Evolutionary conservation across 1,140 invertebrate genomes (phyloP).

Genomic region (Musca vetustissima): DNA sequence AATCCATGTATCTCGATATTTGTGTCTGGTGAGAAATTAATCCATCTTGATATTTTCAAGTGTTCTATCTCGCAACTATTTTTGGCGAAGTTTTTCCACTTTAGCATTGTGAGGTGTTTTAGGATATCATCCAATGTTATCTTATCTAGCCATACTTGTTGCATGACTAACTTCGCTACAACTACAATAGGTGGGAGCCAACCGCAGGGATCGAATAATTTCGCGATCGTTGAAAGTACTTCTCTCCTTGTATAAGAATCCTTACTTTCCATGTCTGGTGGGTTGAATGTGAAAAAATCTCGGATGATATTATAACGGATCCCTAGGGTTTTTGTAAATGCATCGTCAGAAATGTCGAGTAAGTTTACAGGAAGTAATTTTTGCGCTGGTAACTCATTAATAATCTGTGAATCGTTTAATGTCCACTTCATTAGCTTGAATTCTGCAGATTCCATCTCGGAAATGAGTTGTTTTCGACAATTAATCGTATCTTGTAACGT

Average conservation of each 20-base stretch:
- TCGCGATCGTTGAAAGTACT: not conserved
- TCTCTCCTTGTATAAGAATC: conserved; percentile 14
- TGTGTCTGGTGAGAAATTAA: conserved; percentile 5
- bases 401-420: no score
- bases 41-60: conserved; percentile 33
- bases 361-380: not conserved
- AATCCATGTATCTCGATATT: conserved; percentile 40
- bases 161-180: not conserved
- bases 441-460: no score
- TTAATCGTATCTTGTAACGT: no score
- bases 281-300: no score
- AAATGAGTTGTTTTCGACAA: no score
- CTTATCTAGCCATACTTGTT: conserved; percentile 16
- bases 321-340: not conserved
- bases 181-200: not conserved
- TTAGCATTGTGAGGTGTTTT: conserved; percentile 29
- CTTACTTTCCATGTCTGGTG: not conserved
- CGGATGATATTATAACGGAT: not conserved
- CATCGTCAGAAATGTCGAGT: not conserved
- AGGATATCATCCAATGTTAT: conserved; percentile 47
- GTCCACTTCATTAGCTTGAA: no score
- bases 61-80: not conserved
- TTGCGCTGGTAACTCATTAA: not conserved
- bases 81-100: not conserved
- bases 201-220: not conserved